Conservation (phyloP, 2,888 invertebrate genomes). For the Pyralis farinalis region DNA sequence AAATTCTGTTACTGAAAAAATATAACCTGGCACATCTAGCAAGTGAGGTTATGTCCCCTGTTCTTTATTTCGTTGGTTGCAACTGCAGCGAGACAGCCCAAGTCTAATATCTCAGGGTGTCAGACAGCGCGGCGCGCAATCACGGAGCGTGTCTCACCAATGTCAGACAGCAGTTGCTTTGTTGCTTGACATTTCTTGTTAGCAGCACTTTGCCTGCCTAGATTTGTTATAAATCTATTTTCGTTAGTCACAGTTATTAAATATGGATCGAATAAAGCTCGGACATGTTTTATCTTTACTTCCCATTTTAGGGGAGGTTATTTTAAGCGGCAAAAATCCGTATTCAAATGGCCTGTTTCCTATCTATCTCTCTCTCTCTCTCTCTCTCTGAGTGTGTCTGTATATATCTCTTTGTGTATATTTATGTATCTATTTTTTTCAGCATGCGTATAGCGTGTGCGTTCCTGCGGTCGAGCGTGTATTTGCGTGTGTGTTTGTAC, state of each 20-base stretch:
- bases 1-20: background rate
- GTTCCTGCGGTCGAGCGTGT: too few relatives aligned
- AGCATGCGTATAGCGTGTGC: too few relatives aligned
- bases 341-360: too few relatives aligned
- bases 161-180: constrained; percentile 54
- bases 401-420: too few relatives aligned
- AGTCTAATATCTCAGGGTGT: constrained; percentile 73
- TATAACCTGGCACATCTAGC: constrained; percentile 16
- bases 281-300: too few relatives aligned
- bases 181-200: constrained; percentile 73
- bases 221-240: constrained; percentile 32
- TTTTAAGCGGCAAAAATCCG: too few relatives aligned
- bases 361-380: too few relatives aligned
- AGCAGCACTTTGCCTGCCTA: constrained; percentile 43
- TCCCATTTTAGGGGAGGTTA: too few relatives aligned
- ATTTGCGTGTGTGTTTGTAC: too few relatives aligned
- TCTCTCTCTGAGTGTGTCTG: too few relatives aligned
- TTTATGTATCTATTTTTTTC: too few relatives aligned
- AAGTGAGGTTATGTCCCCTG: constrained; percentile 22
- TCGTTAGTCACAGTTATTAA: constrained; percentile 21
- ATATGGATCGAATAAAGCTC: too few relatives aligned
- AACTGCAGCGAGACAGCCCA: constrained; percentile 48
- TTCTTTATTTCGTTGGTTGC: constrained; percentile 30
- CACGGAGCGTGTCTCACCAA: constrained; percentile 50
- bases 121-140: constrained; percentile 62